Base-by-base conservation (phyloP, 2,888 invertebrate species). In the Amorpha juglandis region DNA sequence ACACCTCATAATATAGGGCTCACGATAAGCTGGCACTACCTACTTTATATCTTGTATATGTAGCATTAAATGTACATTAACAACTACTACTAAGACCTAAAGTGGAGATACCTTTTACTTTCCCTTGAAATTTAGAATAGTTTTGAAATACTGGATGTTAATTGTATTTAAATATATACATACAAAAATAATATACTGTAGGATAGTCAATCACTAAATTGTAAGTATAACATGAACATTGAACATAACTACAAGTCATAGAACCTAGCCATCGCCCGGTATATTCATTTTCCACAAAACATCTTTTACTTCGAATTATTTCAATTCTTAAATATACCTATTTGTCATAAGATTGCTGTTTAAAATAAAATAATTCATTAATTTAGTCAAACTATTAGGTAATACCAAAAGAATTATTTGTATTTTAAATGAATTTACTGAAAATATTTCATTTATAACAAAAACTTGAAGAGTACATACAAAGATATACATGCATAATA, bases 231-330 rank as follows among this genome's bases (percentile, higher is more conserved):
- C 9, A 70, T 71, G 68, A 19, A 69, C 66, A 70, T 38, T 71
- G 69, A 68, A 27, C 19, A 42, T 21, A n/a, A 42, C 19, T 16
- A 62, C 8, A 42, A n/a, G 21, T 21, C 8, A 16, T 16, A 12
- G 6, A 42, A 12, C 58, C 42, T 72, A 76, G 70, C 70, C 82
- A 81, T 82, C 81, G 78, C 80, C 81, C 76, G 78, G 73, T 73
- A 73, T 71, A 63, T 67, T 16, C 8, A 7, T 16, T 55, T 58
- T 12, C 19, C 38, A 53, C 42, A 42, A 58, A 27, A 27, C 21
- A 21, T 47, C 47, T 62, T 19, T 16, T 42, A 62, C 1, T 16
- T 16, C 14, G 12, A 14, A 62, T 62, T 21, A 14, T 47, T 27
- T 6, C 4, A 38, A 42, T 45, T 47, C 27, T n/a, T 53, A 45